A percentile compares a stretch with the other conserved stretches of the same genome.
phyloP scores from a whole-genome alignment of 2,797 vertebrate genomes.

The Thamnophis elegans region DNA sequence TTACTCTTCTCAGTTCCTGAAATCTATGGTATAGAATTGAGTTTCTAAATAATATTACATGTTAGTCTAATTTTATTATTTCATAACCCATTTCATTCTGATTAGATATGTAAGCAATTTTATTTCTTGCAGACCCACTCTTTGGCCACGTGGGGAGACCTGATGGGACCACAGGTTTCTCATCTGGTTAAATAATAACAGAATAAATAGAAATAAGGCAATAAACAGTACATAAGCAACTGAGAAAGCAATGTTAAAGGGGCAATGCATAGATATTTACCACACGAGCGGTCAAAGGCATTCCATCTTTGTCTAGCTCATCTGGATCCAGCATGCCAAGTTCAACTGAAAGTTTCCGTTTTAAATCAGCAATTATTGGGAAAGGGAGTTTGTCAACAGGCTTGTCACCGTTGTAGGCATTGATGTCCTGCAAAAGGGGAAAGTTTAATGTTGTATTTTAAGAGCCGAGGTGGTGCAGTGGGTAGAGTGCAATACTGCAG shows the following conservation, averaged over 20 bases:
- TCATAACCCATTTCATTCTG: background rate
- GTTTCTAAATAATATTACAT: background rate
- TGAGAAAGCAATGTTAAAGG: background rate
- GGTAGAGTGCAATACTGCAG: too few species aligned
- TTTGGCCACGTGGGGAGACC: background rate
- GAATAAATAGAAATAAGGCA: background rate
- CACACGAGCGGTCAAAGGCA: slow-evolving; percentile 92
- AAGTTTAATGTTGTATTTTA: background rate
- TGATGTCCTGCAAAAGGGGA: slow-evolving; percentile 82
- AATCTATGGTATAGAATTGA: background rate
- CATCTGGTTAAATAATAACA: background rate
- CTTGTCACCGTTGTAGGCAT: slow-evolving; percentile 74
- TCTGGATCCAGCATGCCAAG: slow-evolving; percentile 96
- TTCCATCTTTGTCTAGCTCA: slow-evolving; percentile 84
- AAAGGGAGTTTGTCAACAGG: slow-evolving; percentile 79
- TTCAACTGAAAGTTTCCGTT: slow-evolving; percentile 82
- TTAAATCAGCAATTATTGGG: slow-evolving; percentile 93
- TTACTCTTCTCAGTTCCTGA: background rate
- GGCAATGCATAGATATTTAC: slow-evolving; percentile 72
- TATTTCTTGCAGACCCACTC: background rate
- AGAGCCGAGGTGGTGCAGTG: too few species aligned
- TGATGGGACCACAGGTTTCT: background rate
- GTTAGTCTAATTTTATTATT: background rate
- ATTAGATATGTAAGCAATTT: background rate
- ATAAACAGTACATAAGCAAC: background rate